Evolutionary conservation across 2,113 vertebrate genomes (phyloP), one percentile per base, ranked within the genome.

Genomic region (Toxotes jaculatrix): DNA sequence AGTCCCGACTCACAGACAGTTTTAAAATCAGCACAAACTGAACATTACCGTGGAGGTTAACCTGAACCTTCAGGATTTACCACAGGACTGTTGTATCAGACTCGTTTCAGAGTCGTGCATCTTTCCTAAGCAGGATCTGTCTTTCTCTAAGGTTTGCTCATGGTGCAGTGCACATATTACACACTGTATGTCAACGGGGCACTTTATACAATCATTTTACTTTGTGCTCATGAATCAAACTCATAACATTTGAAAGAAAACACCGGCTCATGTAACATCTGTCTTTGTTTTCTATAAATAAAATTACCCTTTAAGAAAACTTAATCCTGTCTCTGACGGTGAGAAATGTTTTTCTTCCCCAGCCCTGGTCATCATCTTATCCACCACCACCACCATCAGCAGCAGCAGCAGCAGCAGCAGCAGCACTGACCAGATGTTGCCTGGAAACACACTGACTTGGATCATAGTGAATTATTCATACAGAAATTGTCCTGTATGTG

Each of bases 341-440:
- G 47, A 51, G 10, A 51, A 5, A 19, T 4, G 7, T 51, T 21
- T 51, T 19, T 7, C 21, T 4, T 45, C 13, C 43, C 5, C 43
- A 13, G 4, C 43, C 43, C 43, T 4, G 43, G 43, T 13, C 13
- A 57, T 38, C 36, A 14, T 21, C 34, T 55, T 31, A 13, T 31
- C 7, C n/a, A 17, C 8, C 40, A 9, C 0, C 43, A 53, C 4
- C 14, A 16, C 1, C 51, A 49, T 6, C 51, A 27, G 55, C 49
- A 17, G 8, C 40, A 9, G 0, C 43, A 53, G 2, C 14, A 16
- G 4, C 51, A 49, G 8, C 51, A 27, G 55, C 49, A 40, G 57
- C 47, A 2, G 49, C 66, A 0, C n/a, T 36, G 45, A 65, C 68
- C 82, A 83, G 80, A 69, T 82, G 86, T 86, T 21, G 13, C 63